Percentiles rank a stretch among this genome's conserved stretches.
These are phyloP conservation scores for Shinisaurus crocodilurus DNA, from an alignment of 2,113 vertebrate species.

Conservation along the genomic window DNA sequence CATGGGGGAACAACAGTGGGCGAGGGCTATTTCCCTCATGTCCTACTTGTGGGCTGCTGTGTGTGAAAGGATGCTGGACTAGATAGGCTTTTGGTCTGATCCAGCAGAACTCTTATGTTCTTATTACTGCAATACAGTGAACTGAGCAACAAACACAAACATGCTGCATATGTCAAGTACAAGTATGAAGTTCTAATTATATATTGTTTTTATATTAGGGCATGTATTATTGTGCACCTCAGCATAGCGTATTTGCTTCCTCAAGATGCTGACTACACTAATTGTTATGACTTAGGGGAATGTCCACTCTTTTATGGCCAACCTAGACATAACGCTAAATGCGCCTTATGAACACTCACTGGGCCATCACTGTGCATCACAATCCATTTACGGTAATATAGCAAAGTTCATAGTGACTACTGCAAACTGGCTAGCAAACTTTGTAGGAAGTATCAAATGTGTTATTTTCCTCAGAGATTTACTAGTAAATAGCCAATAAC, in stretches of 20 bases:
- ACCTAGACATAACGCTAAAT: neutral
- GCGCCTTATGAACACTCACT: neutral
- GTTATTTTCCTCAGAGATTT: neutral
- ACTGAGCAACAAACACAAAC: neutral
- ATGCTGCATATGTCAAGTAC: neutral
- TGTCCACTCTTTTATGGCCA: neutral
- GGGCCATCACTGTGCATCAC: neutral
- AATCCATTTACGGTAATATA: neutral
- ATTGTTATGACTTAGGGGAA: neutral
- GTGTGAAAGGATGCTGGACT: neutral
- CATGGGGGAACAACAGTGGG: neutral
- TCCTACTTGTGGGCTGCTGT: neutral
- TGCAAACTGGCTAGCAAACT: neutral
- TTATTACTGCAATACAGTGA: neutral
- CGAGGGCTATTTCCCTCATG: neutral
- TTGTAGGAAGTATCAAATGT: neutral
- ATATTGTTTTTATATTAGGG: neutral
- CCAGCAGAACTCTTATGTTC: neutral
- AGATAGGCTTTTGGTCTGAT: neutral
- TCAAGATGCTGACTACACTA: neutral
- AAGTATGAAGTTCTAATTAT: neutral
- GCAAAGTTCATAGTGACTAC: neutral
- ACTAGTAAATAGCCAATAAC: conserved; percentile 1
- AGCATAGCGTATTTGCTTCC: neutral
- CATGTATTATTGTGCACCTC: neutral